A percentile compares a stretch with the other conserved stretches of the same genome.
These are phyloP conservation scores for Tanaodytes sp. DNA, from an alignment of 2,888 invertebrate genomes.

Conservation along the genomic window DNA sequence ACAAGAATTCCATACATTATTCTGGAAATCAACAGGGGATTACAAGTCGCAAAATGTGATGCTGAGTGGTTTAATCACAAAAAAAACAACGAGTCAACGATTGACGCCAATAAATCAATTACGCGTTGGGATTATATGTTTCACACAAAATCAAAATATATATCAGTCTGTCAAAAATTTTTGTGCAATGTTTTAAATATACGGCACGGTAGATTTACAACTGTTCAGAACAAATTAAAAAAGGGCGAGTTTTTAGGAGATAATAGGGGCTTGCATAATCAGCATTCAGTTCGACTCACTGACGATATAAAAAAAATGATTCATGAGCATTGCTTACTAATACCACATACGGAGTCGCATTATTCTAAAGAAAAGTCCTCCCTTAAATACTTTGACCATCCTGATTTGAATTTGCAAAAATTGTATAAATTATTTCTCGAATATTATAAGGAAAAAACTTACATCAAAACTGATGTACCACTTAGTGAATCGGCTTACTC, in stretches of 20 bases:
- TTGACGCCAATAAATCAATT: no score
- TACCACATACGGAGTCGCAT: conserved; percentile 29
- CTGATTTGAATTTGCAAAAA: conserved; percentile 28
- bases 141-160: conserved; percentile 3
- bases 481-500: conserved; percentile 26
- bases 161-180: conserved; percentile 41
- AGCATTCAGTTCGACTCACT: conserved; percentile 38
- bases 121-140: conserved; percentile 32
- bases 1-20: conserved; percentile 16
- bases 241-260: conserved; percentile 28
- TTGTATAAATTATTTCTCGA: conserved; percentile 29
- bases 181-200: conserved; percentile 36
- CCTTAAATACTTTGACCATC: conserved; percentile 33
- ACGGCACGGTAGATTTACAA: conserved; percentile 26
- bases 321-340: conserved; percentile 32
- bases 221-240: conserved; percentile 37
- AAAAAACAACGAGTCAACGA: no score
- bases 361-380: conserved; percentile 18
- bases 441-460: conserved; percentile 25
- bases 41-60: conserved; percentile 31
- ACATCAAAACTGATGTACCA: conserved; percentile 14
- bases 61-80: conserved; percentile 9
- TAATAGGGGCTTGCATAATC: conserved; percentile 23
- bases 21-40: conserved; percentile 35
- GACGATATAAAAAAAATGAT: conserved; percentile 46